Evolutionary conservation across 2,888 invertebrate species (phyloP), one percentile per base, ranked within the genome.

Genomic region (Ligdia adustata): DNA sequence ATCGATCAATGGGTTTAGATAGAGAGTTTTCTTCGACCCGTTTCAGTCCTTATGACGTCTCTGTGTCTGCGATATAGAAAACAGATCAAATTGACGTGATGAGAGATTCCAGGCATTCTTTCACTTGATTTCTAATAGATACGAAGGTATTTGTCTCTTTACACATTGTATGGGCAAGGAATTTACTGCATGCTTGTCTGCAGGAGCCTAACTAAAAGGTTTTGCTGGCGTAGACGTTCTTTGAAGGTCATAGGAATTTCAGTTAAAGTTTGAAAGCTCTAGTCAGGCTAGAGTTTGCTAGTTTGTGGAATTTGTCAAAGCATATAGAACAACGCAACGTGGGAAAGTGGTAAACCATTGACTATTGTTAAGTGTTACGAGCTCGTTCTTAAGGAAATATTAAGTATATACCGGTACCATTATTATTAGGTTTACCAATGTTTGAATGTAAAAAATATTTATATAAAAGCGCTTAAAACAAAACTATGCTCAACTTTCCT

Each of bases 101-200:
- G 68, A 57, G 66, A 59, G 67, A 84, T 83, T 75, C 80, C 73
- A 45, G 39, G 47, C 73, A 75, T 83, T 75, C 68, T 65, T 68
- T 54, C 41, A 45, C 13, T 31, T 31, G 46, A 52, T 60, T 64
- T 62, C 52, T 58, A 60, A 66, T 60, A 45, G 26, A 54, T 34
- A 55, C 40, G 42, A 49, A 41, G 37, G 9, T 20, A 44, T 43
- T 49, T 50, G 40, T 40, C 47, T 20, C 28, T 31, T n/a, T 39
- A 20, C 2, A 32, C 28, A 15, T 50, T 31, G 41, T 38, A 27
- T 22, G 32, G 32, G 38, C 7, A 22, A 32, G 16, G 26, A 53
- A 38, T 39, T 45, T 22, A 6, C 22, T 7, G 6, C 7, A n/a
- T 22, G n/a, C 15, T 14, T 28, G 5, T 4, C 12, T 28, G 27